Evolutionary conservation across 2,113 vertebrate species (phyloP).

Genomic region (Siniperca chuatsi): DNA sequence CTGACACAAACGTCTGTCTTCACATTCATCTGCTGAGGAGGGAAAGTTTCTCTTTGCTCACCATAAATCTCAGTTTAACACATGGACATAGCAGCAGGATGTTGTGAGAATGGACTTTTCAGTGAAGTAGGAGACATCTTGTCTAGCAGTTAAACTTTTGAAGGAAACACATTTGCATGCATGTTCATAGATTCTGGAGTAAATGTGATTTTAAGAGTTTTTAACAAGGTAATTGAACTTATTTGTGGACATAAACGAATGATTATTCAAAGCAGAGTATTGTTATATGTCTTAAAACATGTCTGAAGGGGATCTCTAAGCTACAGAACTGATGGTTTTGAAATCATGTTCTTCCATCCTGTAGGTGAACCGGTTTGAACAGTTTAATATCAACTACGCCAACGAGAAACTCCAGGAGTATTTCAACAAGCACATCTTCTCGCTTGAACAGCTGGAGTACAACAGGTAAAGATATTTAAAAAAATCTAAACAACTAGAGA

Average conservation of each 20-base stretch:
- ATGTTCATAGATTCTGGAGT: neutral
- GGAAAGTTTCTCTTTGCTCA: neutral
- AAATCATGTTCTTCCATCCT: constrained; percentile 3
- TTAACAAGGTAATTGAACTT: neutral
- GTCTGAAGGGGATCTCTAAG: neutral
- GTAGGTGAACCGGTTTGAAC: constrained; percentile 94
- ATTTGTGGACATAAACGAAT: neutral
- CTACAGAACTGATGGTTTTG: neutral
- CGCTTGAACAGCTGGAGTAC: constrained; percentile 94
- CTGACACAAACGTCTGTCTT: neutral
- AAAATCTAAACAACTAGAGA: neutral
- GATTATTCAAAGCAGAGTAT: neutral
- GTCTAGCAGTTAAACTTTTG: neutral
- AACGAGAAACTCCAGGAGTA: constrained; percentile 96
- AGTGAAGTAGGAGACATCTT: neutral
- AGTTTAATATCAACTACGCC: constrained; percentile 96
- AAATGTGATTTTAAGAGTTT: neutral
- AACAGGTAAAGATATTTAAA: constrained; percentile 86
- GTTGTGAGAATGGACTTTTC: neutral
- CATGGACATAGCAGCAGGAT: neutral
- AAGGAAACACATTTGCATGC: too few species aligned
- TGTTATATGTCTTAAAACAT: neutral
- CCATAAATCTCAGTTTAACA: neutral
- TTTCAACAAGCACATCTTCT: constrained; percentile 97
- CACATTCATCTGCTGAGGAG: neutral